A percentile compares a stretch with the other conserved stretches of the same genome.
phyloP scores from a whole-genome alignment of 2,113 vertebrate genomes.

The Dasypus novemcinctus region DNA sequence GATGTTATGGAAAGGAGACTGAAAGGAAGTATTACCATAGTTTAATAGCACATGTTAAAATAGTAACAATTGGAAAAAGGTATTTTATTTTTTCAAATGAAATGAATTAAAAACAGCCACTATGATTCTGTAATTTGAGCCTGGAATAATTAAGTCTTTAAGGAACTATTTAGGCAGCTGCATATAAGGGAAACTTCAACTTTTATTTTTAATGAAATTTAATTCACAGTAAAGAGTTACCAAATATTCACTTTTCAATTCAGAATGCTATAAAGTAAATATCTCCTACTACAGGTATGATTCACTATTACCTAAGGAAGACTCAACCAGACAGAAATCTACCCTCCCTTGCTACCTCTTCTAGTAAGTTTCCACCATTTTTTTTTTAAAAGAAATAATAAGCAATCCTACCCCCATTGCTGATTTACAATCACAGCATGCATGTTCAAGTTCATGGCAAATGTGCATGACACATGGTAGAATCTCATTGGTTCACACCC shows the following conservation, averaged over 20 bases:
- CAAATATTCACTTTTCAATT: neutral
- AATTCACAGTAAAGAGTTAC: neutral
- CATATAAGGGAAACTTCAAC: neutral
- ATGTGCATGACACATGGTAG: constrained; percentile 26
- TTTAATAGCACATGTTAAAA: neutral
- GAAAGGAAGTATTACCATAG: neutral
- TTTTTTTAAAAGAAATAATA: constrained; percentile 5
- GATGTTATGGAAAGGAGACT: neutral
- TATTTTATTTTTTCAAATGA: constrained; percentile 10
- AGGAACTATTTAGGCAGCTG: neutral
- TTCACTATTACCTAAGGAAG: neutral
- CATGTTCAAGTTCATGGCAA: neutral
- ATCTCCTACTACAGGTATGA: neutral
- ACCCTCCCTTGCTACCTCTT: neutral
- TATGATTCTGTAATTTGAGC: neutral
- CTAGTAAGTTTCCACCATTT: neutral
- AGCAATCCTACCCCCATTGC: neutral
- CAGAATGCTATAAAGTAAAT: neutral
- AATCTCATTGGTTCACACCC: constrained; percentile 65
- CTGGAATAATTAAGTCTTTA: neutral
- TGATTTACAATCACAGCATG: constrained; percentile 31
- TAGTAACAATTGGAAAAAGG: neutral
- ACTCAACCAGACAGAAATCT: neutral
- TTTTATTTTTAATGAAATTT: constrained; percentile 36
- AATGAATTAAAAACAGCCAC: neutral